phyloP scores from a whole-genome alignment of 1,140 invertebrate genomes.

The Calephelis nemesis region DNA sequence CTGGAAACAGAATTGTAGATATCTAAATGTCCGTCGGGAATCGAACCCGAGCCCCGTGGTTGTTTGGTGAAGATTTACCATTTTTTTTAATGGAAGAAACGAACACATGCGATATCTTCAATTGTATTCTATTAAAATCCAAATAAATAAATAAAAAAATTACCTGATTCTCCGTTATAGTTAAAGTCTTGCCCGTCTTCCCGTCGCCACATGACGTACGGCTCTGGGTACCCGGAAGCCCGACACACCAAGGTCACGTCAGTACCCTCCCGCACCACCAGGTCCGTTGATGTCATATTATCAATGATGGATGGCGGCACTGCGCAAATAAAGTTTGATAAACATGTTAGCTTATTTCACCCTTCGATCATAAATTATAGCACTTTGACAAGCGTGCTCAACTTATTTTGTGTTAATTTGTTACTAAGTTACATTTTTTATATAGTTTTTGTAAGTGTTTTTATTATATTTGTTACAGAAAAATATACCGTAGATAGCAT shows the following conservation, averaged over 20 bases:
- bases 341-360: slow-evolving; percentile 14
- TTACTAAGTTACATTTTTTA: no score
- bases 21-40: no score
- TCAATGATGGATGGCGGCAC: slow-evolving; percentile 93
- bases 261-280: slow-evolving; percentile 92
- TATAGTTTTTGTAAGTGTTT: no score
- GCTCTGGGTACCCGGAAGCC: slow-evolving; percentile 92
- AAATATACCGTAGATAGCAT: no score
- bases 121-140: no score
- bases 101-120: no score
- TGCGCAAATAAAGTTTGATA: slow-evolving; percentile 49
- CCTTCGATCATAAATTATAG: slow-evolving; percentile 15
- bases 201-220: slow-evolving; percentile 94
- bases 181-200: slow-evolving; percentile 93
- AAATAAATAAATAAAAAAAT: neutral
- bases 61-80: no score
- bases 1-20: no score
- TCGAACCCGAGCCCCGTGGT: no score
- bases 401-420: neutral
- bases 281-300: slow-evolving; percentile 91
- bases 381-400: neutral
- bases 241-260: slow-evolving; percentile 93
- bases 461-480: no score
- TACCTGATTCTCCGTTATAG: slow-evolving; percentile 91
- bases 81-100: no score